Evolutionary conservation across 2,797 vertebrate genomes (phyloP).

Genomic region (Diglossa cyanea): DNA sequence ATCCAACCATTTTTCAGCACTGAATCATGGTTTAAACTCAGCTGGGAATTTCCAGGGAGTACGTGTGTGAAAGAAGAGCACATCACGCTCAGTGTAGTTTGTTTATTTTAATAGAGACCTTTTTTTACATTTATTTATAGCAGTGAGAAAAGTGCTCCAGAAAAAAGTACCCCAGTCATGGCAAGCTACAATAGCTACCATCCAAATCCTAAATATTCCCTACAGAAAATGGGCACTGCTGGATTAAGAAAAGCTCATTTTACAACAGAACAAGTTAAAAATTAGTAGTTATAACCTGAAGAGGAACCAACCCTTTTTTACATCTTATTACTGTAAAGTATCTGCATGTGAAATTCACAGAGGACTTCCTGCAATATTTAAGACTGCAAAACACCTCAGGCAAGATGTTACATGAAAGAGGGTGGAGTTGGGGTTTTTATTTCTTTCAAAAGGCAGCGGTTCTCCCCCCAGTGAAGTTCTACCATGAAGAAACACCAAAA

Average conservation of each 20-base stretch:
- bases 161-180: neutral
- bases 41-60: neutral
- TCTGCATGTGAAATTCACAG: neutral
- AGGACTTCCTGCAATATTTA: neutral
- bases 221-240: neutral
- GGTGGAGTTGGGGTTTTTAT: too few species aligned
- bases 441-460: neutral
- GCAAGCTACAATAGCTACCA: neutral
- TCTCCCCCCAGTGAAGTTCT: neutral
- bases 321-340: neutral
- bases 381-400: neutral
- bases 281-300: fast-evolving
- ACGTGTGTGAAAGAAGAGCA: fast-evolving
- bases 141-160: conserved; percentile 21
- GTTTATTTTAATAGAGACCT: conserved; percentile 44
- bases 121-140: conserved; percentile 46
- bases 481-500: fast-evolving
- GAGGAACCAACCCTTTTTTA: neutral
- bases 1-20: neutral
- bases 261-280: neutral
- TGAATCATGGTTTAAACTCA: neutral
- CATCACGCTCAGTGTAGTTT: fast-evolving
- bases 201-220: neutral
- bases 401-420: neutral
- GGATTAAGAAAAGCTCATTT: neutral